These are phyloP conservation scores for Montipora foliosa DNA, from an alignment of 64 coral and sea anemone species.

Conservation along the genomic window DNA sequence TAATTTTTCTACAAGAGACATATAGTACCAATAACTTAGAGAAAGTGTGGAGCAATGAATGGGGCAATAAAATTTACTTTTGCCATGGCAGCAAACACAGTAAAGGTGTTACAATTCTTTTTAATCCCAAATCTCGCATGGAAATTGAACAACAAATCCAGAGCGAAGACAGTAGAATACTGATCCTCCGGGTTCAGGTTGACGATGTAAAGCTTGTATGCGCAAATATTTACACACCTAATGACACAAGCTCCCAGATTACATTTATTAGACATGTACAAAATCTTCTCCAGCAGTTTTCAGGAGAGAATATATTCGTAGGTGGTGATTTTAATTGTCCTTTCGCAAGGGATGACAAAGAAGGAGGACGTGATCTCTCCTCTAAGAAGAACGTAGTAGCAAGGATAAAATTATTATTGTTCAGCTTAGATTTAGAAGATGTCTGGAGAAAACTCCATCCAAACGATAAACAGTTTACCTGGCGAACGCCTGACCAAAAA, in stretches of 20 bases:
- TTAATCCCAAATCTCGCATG: neutral
- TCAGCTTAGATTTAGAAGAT: neutral
- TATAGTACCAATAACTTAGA: neutral
- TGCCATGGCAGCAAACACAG: constrained; percentile 7
- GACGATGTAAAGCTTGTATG: neutral
- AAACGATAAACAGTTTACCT: neutral
- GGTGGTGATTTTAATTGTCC: neutral
- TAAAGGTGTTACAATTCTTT: neutral
- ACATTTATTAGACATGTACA: neutral
- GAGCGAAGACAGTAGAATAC: neutral
- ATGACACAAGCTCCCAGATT: neutral
- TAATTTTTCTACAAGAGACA: neutral
- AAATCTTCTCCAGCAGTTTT: neutral
- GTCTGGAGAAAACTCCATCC: neutral
- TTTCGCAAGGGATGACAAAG: neutral
- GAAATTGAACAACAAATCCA: neutral
- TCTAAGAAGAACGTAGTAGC: neutral
- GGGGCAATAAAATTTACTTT: neutral
- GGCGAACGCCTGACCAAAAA: neutral
- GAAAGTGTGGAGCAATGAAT: neutral
- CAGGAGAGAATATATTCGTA: neutral
- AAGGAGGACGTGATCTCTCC: neutral
- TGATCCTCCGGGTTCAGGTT: neutral
- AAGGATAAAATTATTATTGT: neutral
- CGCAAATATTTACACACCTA: constrained; percentile 4